Percentiles rank a stretch among this genome's conserved stretches.
Conservation (phyloP, 2,888 invertebrate genomes). For the Helleia helle region DNA sequence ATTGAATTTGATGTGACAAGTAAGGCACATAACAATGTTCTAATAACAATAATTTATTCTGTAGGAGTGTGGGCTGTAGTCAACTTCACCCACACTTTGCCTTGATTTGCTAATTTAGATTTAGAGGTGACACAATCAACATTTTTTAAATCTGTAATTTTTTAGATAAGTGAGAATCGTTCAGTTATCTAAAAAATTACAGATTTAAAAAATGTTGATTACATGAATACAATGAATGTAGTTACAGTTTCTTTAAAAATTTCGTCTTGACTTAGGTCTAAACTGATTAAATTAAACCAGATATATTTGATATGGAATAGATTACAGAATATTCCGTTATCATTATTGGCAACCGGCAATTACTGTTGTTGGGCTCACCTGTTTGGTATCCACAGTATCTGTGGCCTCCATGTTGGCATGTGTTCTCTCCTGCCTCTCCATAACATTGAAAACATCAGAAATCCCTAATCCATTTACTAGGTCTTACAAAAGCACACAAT, state of each 20-base stretch:
- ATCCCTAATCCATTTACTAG: slow-evolving; percentile 52
- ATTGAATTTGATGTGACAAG: slow-evolving; percentile 41
- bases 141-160: slow-evolving; percentile 17
- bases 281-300: too few relatives aligned
- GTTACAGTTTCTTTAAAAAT: too few relatives aligned
- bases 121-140: slow-evolving; percentile 34
- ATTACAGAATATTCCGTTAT: slow-evolving; percentile 36
- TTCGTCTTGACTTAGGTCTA: too few relatives aligned
- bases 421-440: slow-evolving; percentile 67
- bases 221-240: too few relatives aligned
- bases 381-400: slow-evolving; percentile 77
- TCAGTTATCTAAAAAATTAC: slow-evolving; percentile 8
- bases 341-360: slow-evolving; percentile 60
- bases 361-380: slow-evolving; percentile 66
- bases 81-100: slow-evolving; percentile 59
- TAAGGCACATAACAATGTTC: slow-evolving; percentile 60
- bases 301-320: too few relatives aligned
- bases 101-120: slow-evolving; percentile 49
- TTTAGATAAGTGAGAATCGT: too few relatives aligned
- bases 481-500: slow-evolving; percentile 48
- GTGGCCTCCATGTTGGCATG: slow-evolving; percentile 76
- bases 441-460: slow-evolving; percentile 68
- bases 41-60: slow-evolving; percentile 60
- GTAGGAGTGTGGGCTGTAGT: slow-evolving; percentile 54
- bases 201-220: slow-evolving; percentile 23